Evolutionary conservation across 2,113 vertebrate genomes (phyloP), one percentile per base, ranked within the genome.

Genomic region (Campylomormyrus tamandua): DNA sequence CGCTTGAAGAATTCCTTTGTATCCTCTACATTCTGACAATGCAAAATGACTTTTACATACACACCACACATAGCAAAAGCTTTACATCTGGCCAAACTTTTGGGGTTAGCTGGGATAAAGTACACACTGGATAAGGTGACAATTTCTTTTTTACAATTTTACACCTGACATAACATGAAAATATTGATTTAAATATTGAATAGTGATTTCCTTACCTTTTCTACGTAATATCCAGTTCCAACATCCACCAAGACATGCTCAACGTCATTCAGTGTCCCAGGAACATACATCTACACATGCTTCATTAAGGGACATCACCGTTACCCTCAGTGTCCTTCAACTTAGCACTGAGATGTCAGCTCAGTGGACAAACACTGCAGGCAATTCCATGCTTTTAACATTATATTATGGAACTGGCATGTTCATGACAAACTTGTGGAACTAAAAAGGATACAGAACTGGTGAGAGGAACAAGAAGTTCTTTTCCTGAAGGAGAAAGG

Each of bases 161-260:
- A 66, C 11, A 39, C 0, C 45, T 11, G 3, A 84, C 1, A 45
- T 10, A 48, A 49, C 21, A 50, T 85, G 21, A 49, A 85, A 85
- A 85, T 27, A n/a, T 50, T n/a, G 19, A 19, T 7, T 11, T 11
- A 1, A n/a, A 87, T 50, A 13, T n/a, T 17, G 10, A 74, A 2
- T 21, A 15, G 6, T 17, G 8, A 88, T 56, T 4, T 5, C 35
- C 93, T 95, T 93, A 97, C 98, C 97, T 98, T 99, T 94, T 99
- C 97, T 90, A 98, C 97, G 50, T 97, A 99, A 93, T 99, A 99
- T 84, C 98, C 98, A 0, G 98, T 99, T 35, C 98, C 98, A 5
- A 98, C 96, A 77, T 98, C 96, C 7, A 99, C 95, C 87, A 99
- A 94, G 15, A 98, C 97, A 15, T 95, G 95, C 3, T 96, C 95